Evolutionary conservation across 2,888 invertebrate genomes (phyloP).

Genomic region (Halictus quadricinctus): DNA sequence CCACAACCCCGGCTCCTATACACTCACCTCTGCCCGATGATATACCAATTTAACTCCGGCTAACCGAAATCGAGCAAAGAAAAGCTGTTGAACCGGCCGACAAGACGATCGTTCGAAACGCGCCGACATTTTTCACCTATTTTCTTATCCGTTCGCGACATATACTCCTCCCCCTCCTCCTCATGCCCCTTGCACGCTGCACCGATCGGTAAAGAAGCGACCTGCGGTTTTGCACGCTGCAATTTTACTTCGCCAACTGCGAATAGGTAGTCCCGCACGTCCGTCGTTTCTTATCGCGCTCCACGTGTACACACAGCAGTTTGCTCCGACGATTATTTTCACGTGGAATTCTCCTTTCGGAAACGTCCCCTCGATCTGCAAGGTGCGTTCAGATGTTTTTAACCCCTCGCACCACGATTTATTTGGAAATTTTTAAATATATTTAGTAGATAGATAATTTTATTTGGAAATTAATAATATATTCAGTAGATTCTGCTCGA

Average conservation of each 20-base stretch:
- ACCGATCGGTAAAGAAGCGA: not conserved
- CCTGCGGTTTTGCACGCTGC: not conserved
- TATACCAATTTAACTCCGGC: slow-evolving; percentile 77
- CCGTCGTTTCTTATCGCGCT: not conserved
- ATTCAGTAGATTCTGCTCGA: no score
- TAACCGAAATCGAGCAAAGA: slow-evolving; percentile 66
- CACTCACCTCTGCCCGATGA: slow-evolving; percentile 61
- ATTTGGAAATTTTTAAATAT: no score
- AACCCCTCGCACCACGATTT: not conserved
- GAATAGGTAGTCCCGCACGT: not conserved
- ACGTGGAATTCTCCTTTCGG: not conserved
- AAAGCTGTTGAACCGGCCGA: slow-evolving; percentile 54
- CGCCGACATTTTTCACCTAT: slow-evolving; percentile 39
- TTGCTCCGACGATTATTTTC: not conserved
- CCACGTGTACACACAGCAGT: not conserved
- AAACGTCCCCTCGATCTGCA: not conserved
- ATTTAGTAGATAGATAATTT: no score
- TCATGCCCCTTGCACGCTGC: not conserved
- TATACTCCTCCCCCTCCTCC: not conserved
- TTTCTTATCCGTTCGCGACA: slow-evolving; percentile 29
- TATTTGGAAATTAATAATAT: no score
- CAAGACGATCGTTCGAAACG: slow-evolving; percentile 55
- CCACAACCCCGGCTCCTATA: slow-evolving; percentile 50
- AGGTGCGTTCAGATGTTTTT: not conserved
- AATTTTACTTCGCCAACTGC: not conserved